These are phyloP conservation scores for Galeopterus variegatus DNA, from an alignment of 2,113 vertebrate genomes.

Conservation along the genomic window DNA sequence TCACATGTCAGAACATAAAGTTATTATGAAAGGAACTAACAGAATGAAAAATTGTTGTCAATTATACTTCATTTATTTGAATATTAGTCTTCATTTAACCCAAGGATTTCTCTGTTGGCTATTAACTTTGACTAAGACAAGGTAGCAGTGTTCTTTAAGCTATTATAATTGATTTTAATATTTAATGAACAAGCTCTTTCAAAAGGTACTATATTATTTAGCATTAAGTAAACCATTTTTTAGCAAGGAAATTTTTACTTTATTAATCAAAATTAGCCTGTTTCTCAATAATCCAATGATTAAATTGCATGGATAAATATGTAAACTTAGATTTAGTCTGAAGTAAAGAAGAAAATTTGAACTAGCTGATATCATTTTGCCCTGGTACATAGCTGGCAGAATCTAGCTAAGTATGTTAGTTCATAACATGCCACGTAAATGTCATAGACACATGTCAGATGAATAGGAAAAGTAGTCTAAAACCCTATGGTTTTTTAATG, in stretches of 20 bases:
- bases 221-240: background rate
- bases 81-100: slow-evolving; percentile 62
- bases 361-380: background rate
- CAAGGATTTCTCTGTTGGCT: slow-evolving; percentile 50
- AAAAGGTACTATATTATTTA: background rate
- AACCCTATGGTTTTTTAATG: background rate
- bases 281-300: background rate
- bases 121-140: slow-evolving; percentile 47
- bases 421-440: background rate
- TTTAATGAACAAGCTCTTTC: slow-evolving; percentile 23
- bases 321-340: background rate
- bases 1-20: slow-evolving; percentile 41
- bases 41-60: slow-evolving; percentile 69
- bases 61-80: slow-evolving; percentile 67
- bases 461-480: background rate
- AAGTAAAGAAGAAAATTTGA: background rate
- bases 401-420: background rate
- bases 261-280: background rate
- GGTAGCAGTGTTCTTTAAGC: background rate
- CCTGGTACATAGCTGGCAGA: background rate
- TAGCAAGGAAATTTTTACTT: background rate
- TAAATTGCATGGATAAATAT: background rate
- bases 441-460: background rate
- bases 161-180: slow-evolving; percentile 60
- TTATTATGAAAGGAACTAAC: slow-evolving; percentile 28